Evolutionary conservation across 1,140 invertebrate genomes (phyloP).

Genomic region (Laodelphax striatellus): DNA sequence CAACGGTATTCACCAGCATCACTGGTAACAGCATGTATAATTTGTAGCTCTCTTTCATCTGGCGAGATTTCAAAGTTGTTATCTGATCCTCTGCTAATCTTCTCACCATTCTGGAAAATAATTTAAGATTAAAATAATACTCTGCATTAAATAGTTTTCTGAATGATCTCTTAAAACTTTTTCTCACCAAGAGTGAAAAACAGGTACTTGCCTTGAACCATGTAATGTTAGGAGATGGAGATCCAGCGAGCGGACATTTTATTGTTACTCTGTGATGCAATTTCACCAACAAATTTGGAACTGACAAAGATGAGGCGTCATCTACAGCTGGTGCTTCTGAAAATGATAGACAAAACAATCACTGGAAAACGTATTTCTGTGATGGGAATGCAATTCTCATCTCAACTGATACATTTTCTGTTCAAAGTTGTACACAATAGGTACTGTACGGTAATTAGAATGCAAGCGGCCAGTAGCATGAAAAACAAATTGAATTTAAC

Average conservation of each 20-base stretch:
- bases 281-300: slow-evolving; percentile 4
- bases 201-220: slow-evolving; percentile 21
- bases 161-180: no score
- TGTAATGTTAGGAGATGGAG: slow-evolving; percentile 20
- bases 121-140: neutral
- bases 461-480: no score
- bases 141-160: no score
- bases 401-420: no score
- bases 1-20: slow-evolving; percentile 18
- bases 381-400: no score
- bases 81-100: slow-evolving; percentile 4
- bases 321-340: slow-evolving; percentile 17
- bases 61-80: slow-evolving; percentile 2
- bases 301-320: slow-evolving; percentile 6
- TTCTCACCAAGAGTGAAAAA: neutral
- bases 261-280: slow-evolving; percentile 16
- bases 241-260: slow-evolving; percentile 19
- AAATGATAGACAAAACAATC: neutral
- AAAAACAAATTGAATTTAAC: no score
- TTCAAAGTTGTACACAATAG: no score
- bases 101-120: slow-evolving; percentile 14
- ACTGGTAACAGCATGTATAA: slow-evolving; percentile 10
- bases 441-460: no score
- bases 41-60: slow-evolving; percentile 15
- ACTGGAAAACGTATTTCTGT: no score